Evolutionary conservation across 2,888 invertebrate genomes (phyloP).

Genomic region (Clepsis dumicolana): DNA sequence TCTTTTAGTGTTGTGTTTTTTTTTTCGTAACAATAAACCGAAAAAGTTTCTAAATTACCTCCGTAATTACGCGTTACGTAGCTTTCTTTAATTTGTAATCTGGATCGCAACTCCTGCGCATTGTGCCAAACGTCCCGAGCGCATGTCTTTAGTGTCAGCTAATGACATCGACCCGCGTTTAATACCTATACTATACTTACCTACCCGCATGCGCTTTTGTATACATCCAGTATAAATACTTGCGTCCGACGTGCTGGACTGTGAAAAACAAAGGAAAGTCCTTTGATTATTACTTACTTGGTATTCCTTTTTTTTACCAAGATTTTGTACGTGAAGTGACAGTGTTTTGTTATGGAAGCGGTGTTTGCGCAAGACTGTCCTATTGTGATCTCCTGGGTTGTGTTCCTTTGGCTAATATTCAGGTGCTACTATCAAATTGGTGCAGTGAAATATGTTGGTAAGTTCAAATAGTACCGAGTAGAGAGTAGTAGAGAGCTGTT

Average conservation of each 20-base stretch:
- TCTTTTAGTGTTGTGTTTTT: background rate
- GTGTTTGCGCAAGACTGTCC: slow-evolving; percentile 76
- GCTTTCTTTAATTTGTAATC: slow-evolving; percentile 67
- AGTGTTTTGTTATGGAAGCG: slow-evolving; percentile 60
- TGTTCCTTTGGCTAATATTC: slow-evolving; percentile 76
- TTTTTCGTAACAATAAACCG: slow-evolving; percentile 48
- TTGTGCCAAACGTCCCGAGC: slow-evolving; percentile 73
- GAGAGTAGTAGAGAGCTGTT: too few relatives aligned
- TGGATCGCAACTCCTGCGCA: slow-evolving; percentile 69
- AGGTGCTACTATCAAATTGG: slow-evolving; percentile 77
- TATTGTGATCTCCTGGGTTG: slow-evolving; percentile 77
- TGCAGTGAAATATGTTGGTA: slow-evolving; percentile 57
- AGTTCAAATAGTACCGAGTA: slow-evolving; percentile 45
- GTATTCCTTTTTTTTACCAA: slow-evolving; percentile 13
- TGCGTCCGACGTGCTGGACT: slow-evolving; percentile 32
- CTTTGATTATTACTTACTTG: slow-evolving; percentile 21
- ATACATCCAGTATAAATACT: slow-evolving; percentile 52
- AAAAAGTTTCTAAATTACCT: background rate
- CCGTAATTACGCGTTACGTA: slow-evolving; percentile 60
- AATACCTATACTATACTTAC: too few relatives aligned
- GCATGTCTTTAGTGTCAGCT: slow-evolving; percentile 78
- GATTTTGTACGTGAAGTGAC: slow-evolving; percentile 17
- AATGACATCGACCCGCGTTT: slow-evolving; percentile 76
- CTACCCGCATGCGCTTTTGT: slow-evolving; percentile 69
- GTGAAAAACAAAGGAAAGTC: slow-evolving; percentile 29